These are phyloP conservation scores for Notiomystis cincta DNA, from an alignment of 2,113 vertebrate genomes.

Conservation along the genomic window DNA sequence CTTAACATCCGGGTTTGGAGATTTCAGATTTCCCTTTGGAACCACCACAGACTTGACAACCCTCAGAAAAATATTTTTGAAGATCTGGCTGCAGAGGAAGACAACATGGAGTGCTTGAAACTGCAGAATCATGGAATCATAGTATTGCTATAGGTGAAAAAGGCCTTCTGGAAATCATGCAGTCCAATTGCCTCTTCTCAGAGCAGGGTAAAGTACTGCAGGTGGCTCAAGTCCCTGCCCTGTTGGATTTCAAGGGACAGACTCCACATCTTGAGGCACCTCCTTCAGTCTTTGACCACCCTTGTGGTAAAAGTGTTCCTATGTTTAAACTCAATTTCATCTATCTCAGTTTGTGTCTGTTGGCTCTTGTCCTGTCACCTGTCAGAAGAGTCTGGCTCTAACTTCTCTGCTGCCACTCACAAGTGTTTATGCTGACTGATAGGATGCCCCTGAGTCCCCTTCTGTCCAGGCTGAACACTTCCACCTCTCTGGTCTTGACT, in stretches of 20 bases:
- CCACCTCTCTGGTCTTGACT: background rate
- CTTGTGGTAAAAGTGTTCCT: background rate
- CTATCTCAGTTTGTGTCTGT: background rate
- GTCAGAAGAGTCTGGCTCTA: background rate
- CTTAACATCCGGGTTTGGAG: background rate
- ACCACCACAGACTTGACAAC: background rate
- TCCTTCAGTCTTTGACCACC: background rate
- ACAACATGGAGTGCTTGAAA: background rate
- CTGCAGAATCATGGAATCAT: background rate
- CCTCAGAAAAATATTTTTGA: background rate
- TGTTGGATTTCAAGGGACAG: background rate
- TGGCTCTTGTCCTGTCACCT: background rate
- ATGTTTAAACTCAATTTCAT: background rate
- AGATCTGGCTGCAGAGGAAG: background rate
- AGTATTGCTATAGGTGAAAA: background rate
- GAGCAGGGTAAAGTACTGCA: background rate
- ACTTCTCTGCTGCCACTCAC: background rate
- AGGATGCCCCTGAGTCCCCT: background rate
- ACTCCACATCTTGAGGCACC: fast-evolving
- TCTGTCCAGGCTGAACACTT: background rate
- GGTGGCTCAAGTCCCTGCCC: background rate
- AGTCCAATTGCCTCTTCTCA: background rate
- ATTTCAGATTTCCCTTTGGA: background rate
- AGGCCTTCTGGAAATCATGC: background rate
- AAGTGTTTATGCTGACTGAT: background rate